A percentile compares a stretch with the other conserved stretches of the same genome.
Evolutionary conservation across 2,888 invertebrate species (phyloP).

Genomic region (Tenthredo notha): DNA sequence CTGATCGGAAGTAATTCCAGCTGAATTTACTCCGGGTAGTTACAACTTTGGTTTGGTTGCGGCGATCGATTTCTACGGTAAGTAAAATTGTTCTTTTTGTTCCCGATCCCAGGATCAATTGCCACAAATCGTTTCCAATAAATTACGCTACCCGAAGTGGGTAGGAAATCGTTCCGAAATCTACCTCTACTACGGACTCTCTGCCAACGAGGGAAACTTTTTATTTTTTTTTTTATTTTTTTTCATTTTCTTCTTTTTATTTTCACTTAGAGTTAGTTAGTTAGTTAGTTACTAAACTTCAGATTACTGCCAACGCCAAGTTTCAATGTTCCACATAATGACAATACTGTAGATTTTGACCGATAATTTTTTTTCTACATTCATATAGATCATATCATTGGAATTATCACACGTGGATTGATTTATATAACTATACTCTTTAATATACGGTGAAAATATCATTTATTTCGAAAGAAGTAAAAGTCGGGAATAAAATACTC

Average conservation of each 20-base stretch:
- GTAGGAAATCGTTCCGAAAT: slow-evolving; percentile 36
- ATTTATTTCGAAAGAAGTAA: neutral
- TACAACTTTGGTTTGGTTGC: slow-evolving; percentile 40
- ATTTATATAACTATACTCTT: neutral
- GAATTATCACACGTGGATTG: neutral
- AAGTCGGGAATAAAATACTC: slow-evolving; percentile 5
- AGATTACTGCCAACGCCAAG: slow-evolving; percentile 4
- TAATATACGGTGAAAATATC: neutral
- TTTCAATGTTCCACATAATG: neutral
- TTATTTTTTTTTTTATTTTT: neutral
- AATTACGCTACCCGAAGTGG: slow-evolving; percentile 44
- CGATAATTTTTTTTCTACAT: neutral
- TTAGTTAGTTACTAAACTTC: slow-evolving; percentile 34
- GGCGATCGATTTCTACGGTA: slow-evolving; percentile 39
- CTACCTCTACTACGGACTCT: slow-evolving; percentile 1
- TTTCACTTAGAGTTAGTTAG: slow-evolving; percentile 31
- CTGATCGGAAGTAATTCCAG: slow-evolving; percentile 46
- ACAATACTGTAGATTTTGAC: neutral
- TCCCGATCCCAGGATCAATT: slow-evolving; percentile 45
- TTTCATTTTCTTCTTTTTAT: neutral
- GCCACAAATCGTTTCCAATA: slow-evolving; percentile 51
- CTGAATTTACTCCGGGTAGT: slow-evolving; percentile 47
- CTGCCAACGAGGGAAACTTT: slow-evolving; percentile 21
- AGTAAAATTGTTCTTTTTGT: slow-evolving; percentile 45
- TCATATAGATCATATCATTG: too few species aligned